phyloP scores from a whole-genome alignment of 1,140 invertebrate species.

The Atta texana region DNA sequence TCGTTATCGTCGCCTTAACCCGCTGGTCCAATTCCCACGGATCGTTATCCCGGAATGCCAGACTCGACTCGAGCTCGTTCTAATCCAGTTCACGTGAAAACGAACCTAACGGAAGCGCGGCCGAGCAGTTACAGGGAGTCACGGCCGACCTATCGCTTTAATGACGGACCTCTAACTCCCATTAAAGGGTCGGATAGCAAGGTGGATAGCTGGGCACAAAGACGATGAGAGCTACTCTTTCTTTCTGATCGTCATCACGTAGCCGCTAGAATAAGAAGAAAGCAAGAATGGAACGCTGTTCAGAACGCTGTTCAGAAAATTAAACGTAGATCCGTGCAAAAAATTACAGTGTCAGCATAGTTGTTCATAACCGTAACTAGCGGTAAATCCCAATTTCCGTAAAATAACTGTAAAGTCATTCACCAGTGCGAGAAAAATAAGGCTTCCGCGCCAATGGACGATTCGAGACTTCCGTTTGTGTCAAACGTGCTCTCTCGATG shows the following conservation, averaged over 20 bases:
- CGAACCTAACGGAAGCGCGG: conserved; percentile 82
- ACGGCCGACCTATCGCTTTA: conserved; percentile 82
- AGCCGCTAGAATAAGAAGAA: conserved; percentile 3
- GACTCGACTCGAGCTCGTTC: conserved; percentile 78
- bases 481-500: conserved; percentile 14
- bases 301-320: not conserved
- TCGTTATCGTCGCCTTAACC: conserved; percentile 53
- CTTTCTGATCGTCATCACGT: conserved; percentile 18
- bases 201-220: conserved; percentile 63
- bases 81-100: conserved; percentile 84
- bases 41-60: conserved; percentile 58
- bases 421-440: conserved; percentile 7
- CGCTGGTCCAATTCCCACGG: conserved; percentile 78
- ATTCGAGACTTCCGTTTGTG: conserved; percentile 42
- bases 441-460: conserved; percentile 14
- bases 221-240: conserved; percentile 26
- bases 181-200: conserved; percentile 60
- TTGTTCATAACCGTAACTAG: conserved; percentile 7
- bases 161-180: conserved; percentile 71
- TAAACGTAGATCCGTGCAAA: conserved; percentile 13
- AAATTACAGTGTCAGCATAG: not conserved
- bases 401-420: conserved; percentile 58
- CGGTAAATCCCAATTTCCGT: conserved; percentile 66
- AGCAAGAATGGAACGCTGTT: conserved; percentile 7
- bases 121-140: conserved; percentile 74